phyloP scores from a whole-genome alignment of 2,888 invertebrate species.

The Trissolcus brochymenae region DNA sequence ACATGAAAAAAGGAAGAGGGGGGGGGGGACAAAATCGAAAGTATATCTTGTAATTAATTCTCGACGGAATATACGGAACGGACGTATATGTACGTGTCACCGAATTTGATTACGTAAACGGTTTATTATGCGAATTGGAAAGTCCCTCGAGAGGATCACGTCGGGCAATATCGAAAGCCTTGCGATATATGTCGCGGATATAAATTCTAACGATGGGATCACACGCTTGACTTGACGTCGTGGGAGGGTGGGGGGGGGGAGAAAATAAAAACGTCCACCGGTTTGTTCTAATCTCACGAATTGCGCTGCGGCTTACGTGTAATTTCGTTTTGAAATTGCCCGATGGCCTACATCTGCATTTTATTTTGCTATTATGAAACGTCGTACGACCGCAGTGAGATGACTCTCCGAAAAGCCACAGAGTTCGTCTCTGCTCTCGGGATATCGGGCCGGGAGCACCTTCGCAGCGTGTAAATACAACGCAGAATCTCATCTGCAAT shows the following conservation, averaged over 20 bases:
- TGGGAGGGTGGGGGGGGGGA: too few species aligned
- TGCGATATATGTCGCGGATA: constrained; percentile 2
- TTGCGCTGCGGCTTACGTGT: constrained; percentile 9
- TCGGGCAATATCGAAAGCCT: constrained; percentile 8
- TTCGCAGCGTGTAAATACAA: constrained; percentile 33
- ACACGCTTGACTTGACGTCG: constrained; percentile 13
- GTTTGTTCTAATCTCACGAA: constrained; percentile 29
- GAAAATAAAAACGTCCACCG: not conserved
- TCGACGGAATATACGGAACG: too few species aligned
- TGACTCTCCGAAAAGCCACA: too few species aligned
- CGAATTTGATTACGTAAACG: constrained; percentile 29
- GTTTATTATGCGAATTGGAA: constrained; percentile 26
- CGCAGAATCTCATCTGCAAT: constrained; percentile 38
- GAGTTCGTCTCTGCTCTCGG: too few species aligned
- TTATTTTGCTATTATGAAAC: constrained; percentile 23
- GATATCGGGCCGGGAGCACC: not conserved
- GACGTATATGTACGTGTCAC: constrained; percentile 11
- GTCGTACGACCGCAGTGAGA: constrained; percentile 23
- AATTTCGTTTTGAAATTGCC: constrained; percentile 23
- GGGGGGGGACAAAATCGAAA: too few species aligned
- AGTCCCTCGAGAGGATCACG: constrained; percentile 19
- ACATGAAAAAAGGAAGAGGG: not conserved
- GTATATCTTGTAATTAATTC: too few species aligned
- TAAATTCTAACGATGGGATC: constrained; percentile 4
- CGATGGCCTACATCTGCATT: constrained; percentile 35